Base-by-base conservation (phyloP, 2,888 invertebrate genomes). In the Tachystola acroxantha region DNA sequence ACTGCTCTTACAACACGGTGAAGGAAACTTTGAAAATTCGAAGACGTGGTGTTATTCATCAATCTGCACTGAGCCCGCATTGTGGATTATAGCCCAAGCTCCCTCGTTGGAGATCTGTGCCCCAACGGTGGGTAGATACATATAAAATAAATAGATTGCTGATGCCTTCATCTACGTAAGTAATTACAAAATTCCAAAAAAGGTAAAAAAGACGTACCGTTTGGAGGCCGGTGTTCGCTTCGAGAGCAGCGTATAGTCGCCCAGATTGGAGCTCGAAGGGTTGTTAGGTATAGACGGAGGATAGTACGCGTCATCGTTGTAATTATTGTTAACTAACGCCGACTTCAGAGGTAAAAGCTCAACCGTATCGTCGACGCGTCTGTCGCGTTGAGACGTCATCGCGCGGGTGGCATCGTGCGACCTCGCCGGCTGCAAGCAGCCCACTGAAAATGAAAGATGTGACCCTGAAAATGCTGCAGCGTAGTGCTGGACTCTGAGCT, bases 221-320 rank as follows among this genome's bases (percentile, higher is more conserved):
- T 88, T 88, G 1, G 86, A 87, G 37, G 85, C 87, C 72, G 86
- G 86, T 45, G 87, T 85, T 48, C 88, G 64, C 50, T 88, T 88
- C 25, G 87, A 87, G 37, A 87, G 68, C 45, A 86, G 56, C 31
- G 81, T 75, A 47, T 88, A 87, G 25, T 88, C 87, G 50, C 72
- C 62, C 16, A 73, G 56, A 43, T 73, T 82, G 1, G 84, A 74
- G 19, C 69, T 74, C 32, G 85, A 80, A 0, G 84, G 81, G 40
- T 73, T 71, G 36, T 64, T 70, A 46, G 65, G 69, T 47, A 70
- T 65, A 26, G 64, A 62, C 33, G 71, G 71, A 9, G 77, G 72
- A 43, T 78, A 85, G 44, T 82, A 82, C n/a, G 69, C 64, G 28
- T 85, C 86, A 41, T 72, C 79, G 57, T 63, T 73, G 62, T 68